Percentiles rank a stretch among this genome's conserved stretches.
Conservation (phyloP, 2,888 invertebrate species). For the Hymenopus coronatus region DNA sequence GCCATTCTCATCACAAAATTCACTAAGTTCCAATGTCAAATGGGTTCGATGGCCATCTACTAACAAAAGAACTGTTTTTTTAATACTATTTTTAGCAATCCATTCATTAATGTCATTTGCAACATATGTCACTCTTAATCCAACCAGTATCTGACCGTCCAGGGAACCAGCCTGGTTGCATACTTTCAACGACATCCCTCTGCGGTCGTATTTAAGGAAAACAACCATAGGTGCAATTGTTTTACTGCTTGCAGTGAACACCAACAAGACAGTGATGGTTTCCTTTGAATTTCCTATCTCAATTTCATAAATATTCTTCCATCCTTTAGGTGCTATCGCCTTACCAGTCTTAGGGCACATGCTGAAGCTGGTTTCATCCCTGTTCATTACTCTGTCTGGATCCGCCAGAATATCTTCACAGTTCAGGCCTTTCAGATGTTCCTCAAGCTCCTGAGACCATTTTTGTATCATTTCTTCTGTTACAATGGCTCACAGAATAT, state of each 20-base stretch:
- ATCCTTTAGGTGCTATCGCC: background rate
- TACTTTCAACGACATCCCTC: slow-evolving; percentile 29
- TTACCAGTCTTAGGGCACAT: slow-evolving; percentile 41
- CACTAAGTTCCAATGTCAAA: slow-evolving; percentile 36
- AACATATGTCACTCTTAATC: slow-evolving; percentile 36
- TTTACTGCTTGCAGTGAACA: slow-evolving; percentile 27
- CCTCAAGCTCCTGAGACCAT: slow-evolving; percentile 40
- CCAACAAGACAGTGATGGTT: slow-evolving; percentile 33
- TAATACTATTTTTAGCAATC: slow-evolving; percentile 31
- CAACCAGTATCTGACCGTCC: slow-evolving; percentile 38
- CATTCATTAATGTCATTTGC: too few relatives aligned
- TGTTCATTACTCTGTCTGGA: too few relatives aligned
- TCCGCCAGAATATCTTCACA: slow-evolving; percentile 35
- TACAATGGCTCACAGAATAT: slow-evolving; percentile 37
- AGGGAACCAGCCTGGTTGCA: slow-evolving; percentile 32
- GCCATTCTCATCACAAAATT: slow-evolving; percentile 39
- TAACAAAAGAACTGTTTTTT: slow-evolving; percentile 42
- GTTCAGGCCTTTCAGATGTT: background rate
- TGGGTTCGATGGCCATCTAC: slow-evolving; percentile 43
- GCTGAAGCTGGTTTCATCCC: slow-evolving; percentile 42
- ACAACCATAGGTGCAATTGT: slow-evolving; percentile 19
- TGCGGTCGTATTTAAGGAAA: slow-evolving; percentile 35
- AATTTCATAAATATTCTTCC: slow-evolving; percentile 6
- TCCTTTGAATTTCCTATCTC: slow-evolving; percentile 34
- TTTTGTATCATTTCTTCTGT: slow-evolving; percentile 37